Percentiles rank a stretch among this genome's conserved stretches.
phyloP scores from a whole-genome alignment of 2,888 invertebrate species.

The Peribatodes rhomboidaria region DNA sequence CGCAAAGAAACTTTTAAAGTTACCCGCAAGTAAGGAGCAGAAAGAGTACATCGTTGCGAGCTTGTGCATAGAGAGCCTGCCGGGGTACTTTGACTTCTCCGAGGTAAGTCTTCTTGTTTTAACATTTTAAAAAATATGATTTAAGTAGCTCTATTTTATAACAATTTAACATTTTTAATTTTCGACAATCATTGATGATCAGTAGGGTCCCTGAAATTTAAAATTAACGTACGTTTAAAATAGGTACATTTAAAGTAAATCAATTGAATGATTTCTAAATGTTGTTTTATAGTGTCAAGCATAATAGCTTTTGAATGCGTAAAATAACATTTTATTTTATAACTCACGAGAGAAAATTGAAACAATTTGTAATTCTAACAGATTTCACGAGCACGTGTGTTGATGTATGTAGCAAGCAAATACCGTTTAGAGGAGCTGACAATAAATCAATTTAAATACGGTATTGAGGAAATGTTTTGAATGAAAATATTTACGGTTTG shows the following conservation, averaged over 20 bases:
- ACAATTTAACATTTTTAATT: too few relatives aligned
- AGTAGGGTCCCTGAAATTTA: too few relatives aligned
- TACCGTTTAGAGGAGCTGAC: background rate
- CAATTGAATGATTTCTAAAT: background rate
- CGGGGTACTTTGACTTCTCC: constrained; percentile 1
- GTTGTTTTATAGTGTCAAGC: background rate
- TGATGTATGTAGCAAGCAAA: background rate
- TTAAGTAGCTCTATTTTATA: too few relatives aligned
- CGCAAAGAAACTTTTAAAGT: background rate
- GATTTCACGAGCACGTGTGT: background rate
- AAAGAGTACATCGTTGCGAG: constrained; percentile 40
- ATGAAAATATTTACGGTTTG: background rate
- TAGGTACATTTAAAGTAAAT: background rate
- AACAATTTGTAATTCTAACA: constrained; percentile 14
- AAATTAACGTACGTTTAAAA: too few relatives aligned
- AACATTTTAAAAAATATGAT: too few relatives aligned
- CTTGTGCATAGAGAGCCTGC: constrained; percentile 51
- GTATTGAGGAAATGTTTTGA: background rate
- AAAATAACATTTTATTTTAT: background rate
- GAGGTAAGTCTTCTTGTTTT: constrained; percentile 38
- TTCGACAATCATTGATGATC: too few relatives aligned
- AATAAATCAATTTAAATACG: background rate
- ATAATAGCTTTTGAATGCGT: background rate
- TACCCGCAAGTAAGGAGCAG: constrained; percentile 36
- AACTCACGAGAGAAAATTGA: background rate